phyloP scores from a whole-genome alignment of 2,888 invertebrate genomes.

The Chelonus formosanus region DNA sequence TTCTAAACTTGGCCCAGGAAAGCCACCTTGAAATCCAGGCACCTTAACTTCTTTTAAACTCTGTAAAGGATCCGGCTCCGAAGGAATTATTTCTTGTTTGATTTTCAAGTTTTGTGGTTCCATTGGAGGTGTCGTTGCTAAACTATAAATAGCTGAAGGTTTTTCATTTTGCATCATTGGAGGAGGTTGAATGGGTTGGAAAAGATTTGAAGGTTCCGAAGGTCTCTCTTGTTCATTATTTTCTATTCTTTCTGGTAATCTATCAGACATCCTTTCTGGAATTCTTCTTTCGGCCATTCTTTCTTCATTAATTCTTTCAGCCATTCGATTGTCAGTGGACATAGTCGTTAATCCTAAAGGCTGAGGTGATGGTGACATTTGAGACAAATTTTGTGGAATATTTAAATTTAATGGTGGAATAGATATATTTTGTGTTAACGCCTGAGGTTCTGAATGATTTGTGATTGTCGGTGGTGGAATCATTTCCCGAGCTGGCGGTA shows the following conservation, averaged over 20 bases:
- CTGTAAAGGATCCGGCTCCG: slow-evolving; percentile 76
- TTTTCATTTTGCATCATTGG: slow-evolving; percentile 41
- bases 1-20: slow-evolving; percentile 74
- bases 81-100: slow-evolving; percentile 73
- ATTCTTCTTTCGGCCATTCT: slow-evolving; percentile 34
- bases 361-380: slow-evolving; percentile 56
- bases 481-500: slow-evolving; percentile 38
- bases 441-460: slow-evolving; percentile 42
- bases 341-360: slow-evolving; percentile 60
- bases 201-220: slow-evolving; percentile 50
- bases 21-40: slow-evolving; percentile 74
- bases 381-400: slow-evolving; percentile 58
- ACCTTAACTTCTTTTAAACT: slow-evolving; percentile 83
- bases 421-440: slow-evolving; percentile 44
- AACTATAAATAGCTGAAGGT: slow-evolving; percentile 52
- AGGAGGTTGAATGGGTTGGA: slow-evolving; percentile 59
- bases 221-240: slow-evolving; percentile 43
- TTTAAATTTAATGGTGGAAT: slow-evolving; percentile 58
- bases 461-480: slow-evolving; percentile 41
- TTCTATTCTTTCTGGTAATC: slow-evolving; percentile 23
- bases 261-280: slow-evolving; percentile 35
- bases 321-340: slow-evolving; percentile 48
- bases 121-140: slow-evolving; percentile 60
- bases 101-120: slow-evolving; percentile 80
- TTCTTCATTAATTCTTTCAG: slow-evolving; percentile 50